These are phyloP conservation scores for Bostrychus sinensis DNA, from an alignment of 2,113 vertebrate species.

Conservation along the genomic window DNA sequence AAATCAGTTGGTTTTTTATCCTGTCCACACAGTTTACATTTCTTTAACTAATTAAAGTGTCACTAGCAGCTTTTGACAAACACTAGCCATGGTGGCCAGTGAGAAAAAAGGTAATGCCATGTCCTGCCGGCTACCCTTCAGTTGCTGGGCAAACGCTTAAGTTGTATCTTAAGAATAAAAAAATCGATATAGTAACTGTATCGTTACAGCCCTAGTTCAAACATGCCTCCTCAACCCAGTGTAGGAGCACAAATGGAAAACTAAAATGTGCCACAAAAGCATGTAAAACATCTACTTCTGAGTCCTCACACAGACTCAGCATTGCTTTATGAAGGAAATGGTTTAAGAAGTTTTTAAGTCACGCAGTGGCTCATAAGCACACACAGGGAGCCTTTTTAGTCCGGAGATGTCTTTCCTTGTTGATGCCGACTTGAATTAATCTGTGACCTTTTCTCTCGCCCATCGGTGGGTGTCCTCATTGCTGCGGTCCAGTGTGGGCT, in stretches of 20 bases:
- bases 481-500: neutral
- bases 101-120: no score
- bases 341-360: slow-evolving; percentile 36
- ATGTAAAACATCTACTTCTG: slow-evolving; percentile 32
- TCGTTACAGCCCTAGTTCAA: no score
- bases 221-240: slow-evolving; percentile 1
- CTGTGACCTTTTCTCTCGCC: neutral
- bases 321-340: slow-evolving; percentile 50
- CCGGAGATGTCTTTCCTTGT: slow-evolving; percentile 7
- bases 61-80: no score
- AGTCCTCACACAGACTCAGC: slow-evolving; percentile 27
- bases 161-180: no score
- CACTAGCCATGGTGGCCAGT: no score
- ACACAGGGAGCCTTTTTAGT: slow-evolving; percentile 4
- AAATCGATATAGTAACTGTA: no score
- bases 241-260: slow-evolving; percentile 17
- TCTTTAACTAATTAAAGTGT: no score
- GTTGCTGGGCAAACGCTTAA: no score
- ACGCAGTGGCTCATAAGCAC: slow-evolving; percentile 11
- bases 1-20: no score
- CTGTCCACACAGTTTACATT: no score
- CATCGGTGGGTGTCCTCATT: neutral
- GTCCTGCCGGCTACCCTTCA: no score
- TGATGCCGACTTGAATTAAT: slow-evolving; percentile 11
- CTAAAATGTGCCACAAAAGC: slow-evolving; percentile 28